These are phyloP conservation scores for Ruditapes philippinarum DNA, from an alignment of 1,140 invertebrate species.

Conservation along the genomic window DNA sequence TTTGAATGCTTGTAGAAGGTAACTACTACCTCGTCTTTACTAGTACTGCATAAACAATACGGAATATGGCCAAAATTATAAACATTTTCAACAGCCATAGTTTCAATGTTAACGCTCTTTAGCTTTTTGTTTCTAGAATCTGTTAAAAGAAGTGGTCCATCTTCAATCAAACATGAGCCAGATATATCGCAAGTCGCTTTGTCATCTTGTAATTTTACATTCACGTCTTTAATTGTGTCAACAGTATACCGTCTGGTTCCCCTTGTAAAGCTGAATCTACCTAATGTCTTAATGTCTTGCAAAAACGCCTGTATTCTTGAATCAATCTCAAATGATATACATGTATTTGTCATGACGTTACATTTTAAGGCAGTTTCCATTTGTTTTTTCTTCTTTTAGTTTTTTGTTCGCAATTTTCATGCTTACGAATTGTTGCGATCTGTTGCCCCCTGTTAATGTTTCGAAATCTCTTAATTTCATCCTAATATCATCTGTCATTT, in stretches of 20 bases:
- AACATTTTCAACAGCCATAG: background rate
- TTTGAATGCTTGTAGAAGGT: background rate
- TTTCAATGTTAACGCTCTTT: background rate
- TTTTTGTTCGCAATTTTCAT: background rate
- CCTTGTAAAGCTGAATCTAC: background rate
- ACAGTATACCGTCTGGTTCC: background rate
- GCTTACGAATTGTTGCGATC: background rate
- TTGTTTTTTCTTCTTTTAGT: background rate
- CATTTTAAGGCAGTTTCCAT: background rate
- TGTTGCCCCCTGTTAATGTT: background rate
- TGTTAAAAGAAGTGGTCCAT: background rate
- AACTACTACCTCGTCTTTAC: conserved; percentile 13
- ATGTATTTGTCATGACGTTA: no score
- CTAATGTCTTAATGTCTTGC: background rate
- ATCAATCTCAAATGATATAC: background rate
- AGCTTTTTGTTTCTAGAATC: conserved; percentile 17
- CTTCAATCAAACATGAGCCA: background rate
- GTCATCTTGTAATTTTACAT: background rate
- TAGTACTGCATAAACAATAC: background rate
- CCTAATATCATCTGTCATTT: background rate
- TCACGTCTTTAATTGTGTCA: background rate
- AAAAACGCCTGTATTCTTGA: background rate
- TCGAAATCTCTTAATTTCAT: background rate
- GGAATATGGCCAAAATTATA: background rate
- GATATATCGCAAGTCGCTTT: background rate